phyloP scores from a whole-genome alignment of 1,140 invertebrate species.

The Capitella teleta region DNA sequence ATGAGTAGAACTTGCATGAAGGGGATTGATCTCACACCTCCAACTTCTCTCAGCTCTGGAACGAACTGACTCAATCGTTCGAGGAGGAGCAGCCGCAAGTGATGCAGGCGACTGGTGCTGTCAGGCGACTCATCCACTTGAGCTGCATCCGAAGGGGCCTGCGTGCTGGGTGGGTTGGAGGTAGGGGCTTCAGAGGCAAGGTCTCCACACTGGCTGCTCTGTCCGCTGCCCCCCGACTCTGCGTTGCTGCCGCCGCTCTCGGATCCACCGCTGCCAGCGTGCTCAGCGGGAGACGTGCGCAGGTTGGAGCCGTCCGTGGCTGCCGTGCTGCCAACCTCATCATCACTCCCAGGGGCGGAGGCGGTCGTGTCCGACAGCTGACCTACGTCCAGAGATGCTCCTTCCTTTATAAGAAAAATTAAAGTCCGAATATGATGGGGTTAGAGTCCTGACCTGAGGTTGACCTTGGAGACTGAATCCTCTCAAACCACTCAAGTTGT shows the following conservation, averaged over 20 bases:
- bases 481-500: too few relatives aligned
- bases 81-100: slow-evolving; percentile 55
- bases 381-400: slow-evolving; percentile 34
- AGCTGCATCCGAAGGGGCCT: slow-evolving; percentile 15
- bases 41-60: slow-evolving; percentile 49
- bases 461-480: too few relatives aligned
- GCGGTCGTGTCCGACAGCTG: slow-evolving; percentile 68
- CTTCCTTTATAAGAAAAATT: too few relatives aligned
- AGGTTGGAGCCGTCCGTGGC: slow-evolving; percentile 84
- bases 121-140: slow-evolving; percentile 30
- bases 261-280: slow-evolving; percentile 53
- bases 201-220: slow-evolving; percentile 77
- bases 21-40: slow-evolving; percentile 75
- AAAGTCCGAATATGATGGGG: too few relatives aligned
- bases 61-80: slow-evolving; percentile 55
- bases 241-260: slow-evolving; percentile 76
- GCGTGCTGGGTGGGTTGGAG: slow-evolving; percentile 40
- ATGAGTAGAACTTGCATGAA: slow-evolving; percentile 82
- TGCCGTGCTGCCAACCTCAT: slow-evolving; percentile 78
- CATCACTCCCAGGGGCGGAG: slow-evolving; percentile 75
- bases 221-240: slow-evolving; percentile 75
- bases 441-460: too few relatives aligned
- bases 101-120: slow-evolving; percentile 45
- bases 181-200: slow-evolving; percentile 44
- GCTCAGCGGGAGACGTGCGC: slow-evolving; percentile 73